These are phyloP conservation scores for Melipona quadrifasciata DNA, from an alignment of 1,140 invertebrate genomes.

Conservation along the genomic window DNA sequence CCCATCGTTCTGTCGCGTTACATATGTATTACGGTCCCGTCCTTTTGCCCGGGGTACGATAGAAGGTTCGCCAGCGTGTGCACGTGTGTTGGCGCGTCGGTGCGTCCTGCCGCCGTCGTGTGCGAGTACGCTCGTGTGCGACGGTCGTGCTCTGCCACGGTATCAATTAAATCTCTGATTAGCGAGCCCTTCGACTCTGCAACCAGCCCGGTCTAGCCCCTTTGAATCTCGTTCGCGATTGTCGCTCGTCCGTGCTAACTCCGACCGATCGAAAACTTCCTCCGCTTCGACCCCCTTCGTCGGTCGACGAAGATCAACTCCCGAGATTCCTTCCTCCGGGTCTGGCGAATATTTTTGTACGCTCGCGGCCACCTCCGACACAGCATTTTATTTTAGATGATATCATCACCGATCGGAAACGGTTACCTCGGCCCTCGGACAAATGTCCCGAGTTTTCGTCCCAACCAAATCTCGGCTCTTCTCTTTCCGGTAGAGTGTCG, in stretches of 20 bases:
- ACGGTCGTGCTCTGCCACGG: slow-evolving; percentile 67
- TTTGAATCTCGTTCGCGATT: slow-evolving; percentile 67
- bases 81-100: slow-evolving; percentile 22
- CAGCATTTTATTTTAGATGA: not conserved
- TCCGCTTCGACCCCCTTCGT: slow-evolving; percentile 34
- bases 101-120: slow-evolving; percentile 8
- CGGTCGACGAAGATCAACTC: slow-evolving; percentile 36
- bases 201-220: slow-evolving; percentile 49
- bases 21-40: slow-evolving; percentile 74
- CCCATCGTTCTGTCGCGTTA: slow-evolving; percentile 67
- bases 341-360: slow-evolving; percentile 38
- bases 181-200: slow-evolving; percentile 68
- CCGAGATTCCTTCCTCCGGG: slow-evolving; percentile 13
- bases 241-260: slow-evolving; percentile 62
- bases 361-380: not conserved
- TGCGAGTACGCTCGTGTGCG: slow-evolving; percentile 54
- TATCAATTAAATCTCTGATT: slow-evolving; percentile 80
- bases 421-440: not conserved
- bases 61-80: slow-evolving; percentile 25
- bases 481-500: too few species aligned
- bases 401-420: not conserved
- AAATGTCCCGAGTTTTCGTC: not conserved
- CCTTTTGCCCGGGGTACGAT: slow-evolving; percentile 64
- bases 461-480: not conserved
- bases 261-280: slow-evolving; percentile 57